phyloP scores from a whole-genome alignment of 2,888 invertebrate genomes.

The Meta bourneti region DNA sequence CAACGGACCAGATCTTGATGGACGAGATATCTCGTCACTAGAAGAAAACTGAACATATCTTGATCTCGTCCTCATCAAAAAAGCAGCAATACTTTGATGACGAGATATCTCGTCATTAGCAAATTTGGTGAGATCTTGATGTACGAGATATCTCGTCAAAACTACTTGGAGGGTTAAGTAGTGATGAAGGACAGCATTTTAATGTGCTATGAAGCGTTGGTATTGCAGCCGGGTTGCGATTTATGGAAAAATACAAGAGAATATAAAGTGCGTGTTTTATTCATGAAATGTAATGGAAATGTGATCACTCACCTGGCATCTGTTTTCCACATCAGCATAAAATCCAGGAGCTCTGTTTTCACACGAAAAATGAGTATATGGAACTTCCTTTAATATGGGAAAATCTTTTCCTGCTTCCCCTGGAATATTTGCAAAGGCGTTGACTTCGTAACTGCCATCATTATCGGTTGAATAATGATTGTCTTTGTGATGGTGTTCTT shows the following conservation, averaged over 20 bases:
- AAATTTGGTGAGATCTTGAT: too few relatives aligned
- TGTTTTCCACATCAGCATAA: slow-evolving; percentile 72
- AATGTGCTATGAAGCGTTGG: too few relatives aligned
- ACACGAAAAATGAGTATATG: slow-evolving; percentile 66
- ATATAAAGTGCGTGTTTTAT: background rate
- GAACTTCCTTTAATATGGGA: slow-evolving; percentile 66
- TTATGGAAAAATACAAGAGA: background rate
- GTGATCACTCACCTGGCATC: slow-evolving; percentile 70
- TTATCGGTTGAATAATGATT: background rate
- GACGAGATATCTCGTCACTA: too few relatives aligned
- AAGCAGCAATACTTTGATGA: too few relatives aligned
- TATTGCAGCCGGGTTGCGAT: too few relatives aligned
- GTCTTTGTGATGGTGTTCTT: slow-evolving; percentile 13
- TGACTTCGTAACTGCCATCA: slow-evolving; percentile 39
- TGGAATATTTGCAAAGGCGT: slow-evolving; percentile 61
- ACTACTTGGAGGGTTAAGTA: too few relatives aligned
- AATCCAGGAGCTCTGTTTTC: slow-evolving; percentile 69
- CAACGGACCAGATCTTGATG: too few relatives aligned
- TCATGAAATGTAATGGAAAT: background rate
- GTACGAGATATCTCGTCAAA: too few relatives aligned
- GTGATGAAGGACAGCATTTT: too few relatives aligned
- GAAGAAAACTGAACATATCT: too few relatives aligned
- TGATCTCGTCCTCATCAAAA: too few relatives aligned
- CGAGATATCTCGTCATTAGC: too few relatives aligned
- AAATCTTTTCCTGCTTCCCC: slow-evolving; percentile 74